Evolutionary conservation across 2,797 vertebrate species (phyloP), one percentile per base, ranked within the genome.

Genomic region (Bradypodion ventrale): DNA sequence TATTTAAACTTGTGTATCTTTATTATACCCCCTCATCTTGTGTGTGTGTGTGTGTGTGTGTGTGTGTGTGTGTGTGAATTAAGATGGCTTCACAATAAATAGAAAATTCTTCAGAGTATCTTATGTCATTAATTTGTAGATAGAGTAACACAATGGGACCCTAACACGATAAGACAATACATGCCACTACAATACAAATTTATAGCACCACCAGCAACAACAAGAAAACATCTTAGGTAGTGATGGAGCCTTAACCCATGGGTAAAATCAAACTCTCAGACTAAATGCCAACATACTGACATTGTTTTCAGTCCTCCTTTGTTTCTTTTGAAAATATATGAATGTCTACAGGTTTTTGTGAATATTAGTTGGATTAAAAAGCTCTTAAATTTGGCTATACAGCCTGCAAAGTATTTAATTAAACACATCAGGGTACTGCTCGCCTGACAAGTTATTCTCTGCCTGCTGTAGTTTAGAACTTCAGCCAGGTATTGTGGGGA

Each of bases 1-100:
- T 72, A 76, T 87, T 84, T 80, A 80, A 76, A 81, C 74, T 56
- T 70, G 32, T 72, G 65, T 6, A 73, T 83, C 66, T 80, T 77
- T 66, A 77, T 70, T 73, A 62, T 75, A 29, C 80, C 40, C 42
- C 32, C 40, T 19, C 2, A 5, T 40, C 62, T 79, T 32, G 23
- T 70, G 56, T 32, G 5, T 70, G 1, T 70, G 32, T 80, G 65
- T 56, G 52, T 56, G 52, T 56, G 52, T 56, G 52, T 56, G 52
- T 56, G 52, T 56, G 52, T 56, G 52, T 56, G 52, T 56, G 52
- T 56, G 52, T 56, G 52, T 56, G 52, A n/a, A n/a, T 87, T 80
- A 59, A 77, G 73, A 76, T 66, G 59, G 37, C 65, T 76, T 84
- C 12, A 29, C 49, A 87, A 83, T 80, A 80, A 83, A 80, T 75